Conservation (phyloP, 2,888 invertebrate genomes). For the Limnephilus auricula region DNA sequence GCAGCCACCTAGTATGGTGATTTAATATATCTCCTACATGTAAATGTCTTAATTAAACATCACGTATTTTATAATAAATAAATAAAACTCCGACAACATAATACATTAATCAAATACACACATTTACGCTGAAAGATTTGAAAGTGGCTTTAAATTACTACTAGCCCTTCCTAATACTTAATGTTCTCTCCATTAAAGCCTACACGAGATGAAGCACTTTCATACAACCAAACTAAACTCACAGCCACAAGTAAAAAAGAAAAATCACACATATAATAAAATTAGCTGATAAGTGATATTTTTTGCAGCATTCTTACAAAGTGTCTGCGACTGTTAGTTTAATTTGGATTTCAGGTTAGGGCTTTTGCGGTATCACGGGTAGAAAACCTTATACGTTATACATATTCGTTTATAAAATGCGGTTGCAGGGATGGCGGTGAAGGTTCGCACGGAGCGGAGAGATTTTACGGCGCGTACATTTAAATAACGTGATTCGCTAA, state of each 20-base stretch:
- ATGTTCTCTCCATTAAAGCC: conserved; percentile 24
- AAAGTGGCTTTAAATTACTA: conserved; percentile 26
- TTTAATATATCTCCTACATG: too few relatives aligned
- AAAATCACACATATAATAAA: not conserved
- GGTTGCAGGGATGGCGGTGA: conserved; percentile 7
- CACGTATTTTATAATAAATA: too few relatives aligned
- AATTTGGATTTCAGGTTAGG: not conserved
- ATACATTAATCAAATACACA: conserved; percentile 11
- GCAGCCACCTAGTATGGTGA: too few relatives aligned
- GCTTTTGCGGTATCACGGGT: not conserved
- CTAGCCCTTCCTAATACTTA: conserved; percentile 22
- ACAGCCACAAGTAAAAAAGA: not conserved
- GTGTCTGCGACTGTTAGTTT: not conserved
- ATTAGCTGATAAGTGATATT: not conserved
- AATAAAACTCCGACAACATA: too few relatives aligned
- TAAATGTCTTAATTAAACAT: too few relatives aligned
- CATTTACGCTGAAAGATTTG: conserved; percentile 2
- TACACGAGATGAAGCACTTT: not conserved
- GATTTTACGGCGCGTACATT: not conserved
- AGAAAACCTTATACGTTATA: conserved; percentile 6
- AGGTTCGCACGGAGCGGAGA: not conserved
- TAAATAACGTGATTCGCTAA: conserved; percentile 30
- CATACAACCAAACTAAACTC: not conserved
- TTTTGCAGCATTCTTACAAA: not conserved
- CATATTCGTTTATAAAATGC: conserved; percentile 41